phyloP scores from a whole-genome alignment of 2,888 invertebrate species.

The Polydrusus tereticollis region DNA sequence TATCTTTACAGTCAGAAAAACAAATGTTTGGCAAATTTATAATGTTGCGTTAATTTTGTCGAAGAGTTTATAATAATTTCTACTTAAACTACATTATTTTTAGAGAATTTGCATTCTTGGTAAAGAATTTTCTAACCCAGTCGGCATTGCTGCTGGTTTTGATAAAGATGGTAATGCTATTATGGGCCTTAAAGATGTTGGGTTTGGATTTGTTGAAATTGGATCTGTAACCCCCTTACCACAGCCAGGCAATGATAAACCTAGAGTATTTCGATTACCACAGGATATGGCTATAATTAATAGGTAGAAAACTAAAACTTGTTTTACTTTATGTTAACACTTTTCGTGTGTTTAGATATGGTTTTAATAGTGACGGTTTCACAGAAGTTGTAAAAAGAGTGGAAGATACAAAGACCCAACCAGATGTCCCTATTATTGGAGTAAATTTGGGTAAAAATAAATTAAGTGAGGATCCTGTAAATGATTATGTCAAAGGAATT shows the following conservation, averaged over 20 bases:
- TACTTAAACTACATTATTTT: slow-evolving; percentile 52
- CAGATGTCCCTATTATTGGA: slow-evolving; percentile 73
- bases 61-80: no score
- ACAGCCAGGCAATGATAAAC: slow-evolving; percentile 93
- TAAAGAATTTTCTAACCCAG: slow-evolving; percentile 84
- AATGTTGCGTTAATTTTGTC: no score
- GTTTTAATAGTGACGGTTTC: slow-evolving; percentile 97
- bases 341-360: slow-evolving; percentile 72
- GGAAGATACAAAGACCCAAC: slow-evolving; percentile 69
- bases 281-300: slow-evolving; percentile 94
- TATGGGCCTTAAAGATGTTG: slow-evolving; percentile 82
- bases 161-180: slow-evolving; percentile 97
- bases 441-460: slow-evolving; percentile 98
- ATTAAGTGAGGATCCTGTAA: slow-evolving; percentile 77
- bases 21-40: no score
- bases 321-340: no score
- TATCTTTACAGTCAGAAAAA: no score
- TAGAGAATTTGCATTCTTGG: slow-evolving; percentile 81
- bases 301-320: slow-evolving; percentile 67
- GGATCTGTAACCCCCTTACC: slow-evolving; percentile 96
- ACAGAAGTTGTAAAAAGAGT: slow-evolving; percentile 79
- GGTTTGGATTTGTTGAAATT: slow-evolving; percentile 96
- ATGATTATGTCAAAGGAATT: slow-evolving; percentile 91
- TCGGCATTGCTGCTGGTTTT: slow-evolving; percentile 99
- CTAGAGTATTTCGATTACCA: slow-evolving; percentile 89